Conservation (phyloP, 2,888 invertebrate species). For the Cylloceria caligata region DNA sequence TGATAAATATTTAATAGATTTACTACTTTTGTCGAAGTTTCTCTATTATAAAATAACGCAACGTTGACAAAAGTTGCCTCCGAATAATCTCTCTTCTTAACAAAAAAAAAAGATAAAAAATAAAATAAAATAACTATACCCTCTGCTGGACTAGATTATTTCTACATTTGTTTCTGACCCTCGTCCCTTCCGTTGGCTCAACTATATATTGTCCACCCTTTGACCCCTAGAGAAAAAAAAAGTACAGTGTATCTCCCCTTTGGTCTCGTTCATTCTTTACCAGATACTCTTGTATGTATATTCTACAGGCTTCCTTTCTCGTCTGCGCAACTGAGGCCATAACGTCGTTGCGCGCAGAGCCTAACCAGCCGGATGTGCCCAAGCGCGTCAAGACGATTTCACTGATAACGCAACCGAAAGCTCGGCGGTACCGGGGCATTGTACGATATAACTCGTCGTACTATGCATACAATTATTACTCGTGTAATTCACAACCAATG, state of each 20-base stretch:
- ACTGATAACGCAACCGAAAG: conserved; percentile 71
- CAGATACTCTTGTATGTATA: conserved; percentile 6
- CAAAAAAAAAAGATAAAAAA: neutral
- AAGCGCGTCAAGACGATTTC: conserved; percentile 69
- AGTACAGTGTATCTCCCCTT: neutral
- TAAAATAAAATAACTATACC: neutral
- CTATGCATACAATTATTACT: neutral
- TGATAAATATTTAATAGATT: too few species aligned
- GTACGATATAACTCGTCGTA: conserved; percentile 46
- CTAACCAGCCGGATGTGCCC: conserved; percentile 55
- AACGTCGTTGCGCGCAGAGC: conserved; percentile 39
- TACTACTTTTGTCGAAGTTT: too few species aligned
- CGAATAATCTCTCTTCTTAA: neutral
- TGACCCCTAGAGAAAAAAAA: conserved; percentile 9
- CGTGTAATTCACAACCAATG: neutral
- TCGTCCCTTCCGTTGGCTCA: conserved; percentile 11
- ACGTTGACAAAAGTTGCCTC: neutral
- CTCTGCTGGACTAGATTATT: conserved; percentile 6
- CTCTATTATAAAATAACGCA: too few species aligned
- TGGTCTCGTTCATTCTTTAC: neutral
- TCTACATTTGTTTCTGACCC: conserved; percentile 6
- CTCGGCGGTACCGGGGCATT: conserved; percentile 52
- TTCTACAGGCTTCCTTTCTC: conserved; percentile 46
- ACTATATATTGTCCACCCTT: conserved; percentile 8
- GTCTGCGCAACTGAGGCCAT: conserved; percentile 11